These are phyloP conservation scores for Lacanobia oleracea DNA, from an alignment of 2,888 invertebrate species.

Conservation along the genomic window DNA sequence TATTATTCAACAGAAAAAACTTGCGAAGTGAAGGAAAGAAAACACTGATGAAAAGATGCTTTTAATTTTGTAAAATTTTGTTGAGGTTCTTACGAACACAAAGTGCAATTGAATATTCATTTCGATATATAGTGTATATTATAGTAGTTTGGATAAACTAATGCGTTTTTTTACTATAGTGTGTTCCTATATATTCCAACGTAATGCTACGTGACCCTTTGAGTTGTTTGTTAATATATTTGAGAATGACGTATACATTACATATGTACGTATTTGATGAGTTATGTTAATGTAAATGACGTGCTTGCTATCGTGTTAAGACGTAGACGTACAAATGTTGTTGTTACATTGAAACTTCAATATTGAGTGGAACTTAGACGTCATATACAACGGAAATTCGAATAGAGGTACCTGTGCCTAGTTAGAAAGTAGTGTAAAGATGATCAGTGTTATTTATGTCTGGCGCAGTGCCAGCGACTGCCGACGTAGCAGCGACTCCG, in stretches of 20 bases:
- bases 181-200: slow-evolving; percentile 1
- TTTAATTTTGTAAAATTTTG: slow-evolving; percentile 5
- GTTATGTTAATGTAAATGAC: slow-evolving; percentile 16
- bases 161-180: slow-evolving; percentile 7
- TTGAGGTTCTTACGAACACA: slow-evolving; percentile 1
- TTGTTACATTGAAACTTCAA: background rate
- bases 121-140: background rate
- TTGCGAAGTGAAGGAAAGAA: background rate
- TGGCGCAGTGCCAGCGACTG: slow-evolving; percentile 76
- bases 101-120: slow-evolving; percentile 9
- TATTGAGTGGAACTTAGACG: slow-evolving; percentile 1
- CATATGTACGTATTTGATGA: slow-evolving; percentile 3
- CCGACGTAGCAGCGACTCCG: slow-evolving; percentile 61
- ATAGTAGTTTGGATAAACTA: background rate
- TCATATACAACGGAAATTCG: slow-evolving; percentile 17
- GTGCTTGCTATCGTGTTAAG: slow-evolving; percentile 3
- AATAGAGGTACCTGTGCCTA: slow-evolving; percentile 33
- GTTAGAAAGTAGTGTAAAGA: slow-evolving; percentile 63
- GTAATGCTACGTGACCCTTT: slow-evolving; percentile 20
- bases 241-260: slow-evolving; percentile 21
- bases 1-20: slow-evolving; percentile 13
- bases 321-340: slow-evolving; percentile 1
- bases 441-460: slow-evolving; percentile 73
- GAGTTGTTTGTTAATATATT: slow-evolving; percentile 23
- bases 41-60: background rate